Evolutionary conservation across 2,113 vertebrate species (phyloP).

Genomic region (Sarotherodon lohbergeri): DNA sequence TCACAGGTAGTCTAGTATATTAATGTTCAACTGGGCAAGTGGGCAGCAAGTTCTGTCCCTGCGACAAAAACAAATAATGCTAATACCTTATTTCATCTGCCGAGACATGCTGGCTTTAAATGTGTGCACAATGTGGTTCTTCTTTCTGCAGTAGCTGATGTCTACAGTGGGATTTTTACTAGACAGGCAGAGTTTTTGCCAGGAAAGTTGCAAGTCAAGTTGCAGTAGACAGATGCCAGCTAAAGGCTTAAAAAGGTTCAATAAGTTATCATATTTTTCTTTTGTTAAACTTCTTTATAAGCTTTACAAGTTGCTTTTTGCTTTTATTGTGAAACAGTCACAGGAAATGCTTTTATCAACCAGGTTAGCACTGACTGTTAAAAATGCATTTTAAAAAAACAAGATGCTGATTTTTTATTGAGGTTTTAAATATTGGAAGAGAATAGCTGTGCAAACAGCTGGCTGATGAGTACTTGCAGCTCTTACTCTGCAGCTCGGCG

Average conservation of each 20-base stretch:
- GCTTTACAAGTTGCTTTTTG: neutral
- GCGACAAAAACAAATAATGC: neutral
- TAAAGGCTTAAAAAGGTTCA: neutral
- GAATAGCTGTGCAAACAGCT: neutral
- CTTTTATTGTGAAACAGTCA: neutral
- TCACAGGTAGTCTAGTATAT: slow-evolving; percentile 18
- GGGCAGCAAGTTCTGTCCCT: neutral
- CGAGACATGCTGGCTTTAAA: neutral
- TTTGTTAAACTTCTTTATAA: neutral
- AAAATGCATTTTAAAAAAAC: neutral
- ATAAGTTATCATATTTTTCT: neutral
- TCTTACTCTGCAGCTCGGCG: neutral
- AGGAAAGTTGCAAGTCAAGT: neutral
- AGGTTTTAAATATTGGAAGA: neutral
- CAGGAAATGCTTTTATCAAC: neutral
- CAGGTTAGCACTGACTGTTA: neutral
- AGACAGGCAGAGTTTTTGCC: neutral
- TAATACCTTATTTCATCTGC: neutral
- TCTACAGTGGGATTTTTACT: neutral
- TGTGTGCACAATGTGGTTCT: neutral
- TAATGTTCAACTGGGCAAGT: neutral
- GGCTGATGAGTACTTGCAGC: neutral
- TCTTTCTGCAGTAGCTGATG: neutral
- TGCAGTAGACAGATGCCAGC: neutral
- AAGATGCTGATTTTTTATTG: neutral